A percentile compares a stretch with the other conserved stretches of the same genome.
Evolutionary conservation across 2,888 invertebrate species (phyloP).

Genomic region (Papilio protenor): DNA sequence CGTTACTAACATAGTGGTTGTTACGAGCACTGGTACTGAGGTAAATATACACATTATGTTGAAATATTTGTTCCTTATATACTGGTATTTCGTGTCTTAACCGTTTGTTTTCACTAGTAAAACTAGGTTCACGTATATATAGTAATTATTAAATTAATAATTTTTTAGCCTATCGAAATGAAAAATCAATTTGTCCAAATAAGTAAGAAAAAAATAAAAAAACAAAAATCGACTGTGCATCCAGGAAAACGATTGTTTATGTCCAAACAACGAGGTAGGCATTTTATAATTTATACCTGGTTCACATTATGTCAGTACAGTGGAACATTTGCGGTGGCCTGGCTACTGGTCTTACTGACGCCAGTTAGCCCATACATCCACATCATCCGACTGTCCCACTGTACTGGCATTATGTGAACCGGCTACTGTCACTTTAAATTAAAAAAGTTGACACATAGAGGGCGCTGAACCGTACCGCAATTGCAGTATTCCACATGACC

Average conservation of each 20-base stretch:
- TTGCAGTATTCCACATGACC: background rate
- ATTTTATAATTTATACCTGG: background rate
- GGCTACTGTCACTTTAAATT: background rate
- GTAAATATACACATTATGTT: constrained; percentile 51
- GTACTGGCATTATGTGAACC: too few relatives aligned
- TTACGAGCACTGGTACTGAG: constrained; percentile 65
- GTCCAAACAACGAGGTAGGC: constrained; percentile 24
- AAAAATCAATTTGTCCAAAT: constrained; percentile 62
- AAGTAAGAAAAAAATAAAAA: constrained; percentile 55
- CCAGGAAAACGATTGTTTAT: constrained; percentile 38
- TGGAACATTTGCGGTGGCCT: too few relatives aligned
- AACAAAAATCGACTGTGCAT: constrained; percentile 52
- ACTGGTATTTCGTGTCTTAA: too few relatives aligned
- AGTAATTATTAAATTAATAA: constrained; percentile 18
- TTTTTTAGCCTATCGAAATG: constrained; percentile 63
- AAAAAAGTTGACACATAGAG: background rate
- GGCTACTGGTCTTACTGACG: too few relatives aligned
- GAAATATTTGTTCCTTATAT: too few relatives aligned
- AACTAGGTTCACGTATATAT: too few relatives aligned
- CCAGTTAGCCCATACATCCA: too few relatives aligned
- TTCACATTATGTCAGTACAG: too few relatives aligned
- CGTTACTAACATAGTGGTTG: constrained; percentile 50
- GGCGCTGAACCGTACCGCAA: background rate
- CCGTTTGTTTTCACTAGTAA: too few relatives aligned
- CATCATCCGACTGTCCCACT: too few relatives aligned